A percentile compares a stretch with the other conserved stretches of the same genome.
Conservation (phyloP, 1,140 invertebrate species). For the Penaeus vannamei region DNA sequence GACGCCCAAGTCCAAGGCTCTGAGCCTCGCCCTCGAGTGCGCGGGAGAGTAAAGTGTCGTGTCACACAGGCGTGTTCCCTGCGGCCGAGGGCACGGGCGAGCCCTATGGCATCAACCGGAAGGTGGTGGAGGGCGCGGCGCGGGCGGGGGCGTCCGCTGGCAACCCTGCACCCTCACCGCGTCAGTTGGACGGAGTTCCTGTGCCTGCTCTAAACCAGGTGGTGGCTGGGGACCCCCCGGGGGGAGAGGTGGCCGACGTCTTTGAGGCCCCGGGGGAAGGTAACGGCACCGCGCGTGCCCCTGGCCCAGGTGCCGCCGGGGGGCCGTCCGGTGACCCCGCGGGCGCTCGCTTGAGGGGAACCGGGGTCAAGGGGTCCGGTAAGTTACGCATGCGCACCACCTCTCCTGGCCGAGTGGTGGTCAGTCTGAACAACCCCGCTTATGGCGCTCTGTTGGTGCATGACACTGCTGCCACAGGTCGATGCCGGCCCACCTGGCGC, state of each 20-base stretch:
- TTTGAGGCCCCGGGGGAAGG: not conserved
- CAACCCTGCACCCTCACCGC: not conserved
- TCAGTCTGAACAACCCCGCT: constrained; percentile 1
- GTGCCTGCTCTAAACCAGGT: constrained; percentile 58
- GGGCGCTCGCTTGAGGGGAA: no score
- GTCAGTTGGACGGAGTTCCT: constrained; percentile 10
- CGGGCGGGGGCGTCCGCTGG: constrained; percentile 26
- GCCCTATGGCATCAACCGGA: constrained; percentile 60
- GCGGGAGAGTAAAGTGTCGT: constrained; percentile 28
- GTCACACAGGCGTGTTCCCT: constrained; percentile 55
- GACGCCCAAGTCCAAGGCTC: not conserved
- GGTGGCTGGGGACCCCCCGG: not conserved
- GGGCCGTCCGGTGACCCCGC: not conserved
- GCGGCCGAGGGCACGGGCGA: constrained; percentile 54
- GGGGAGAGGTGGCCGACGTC: not conserved
- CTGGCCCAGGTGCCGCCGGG: not conserved
- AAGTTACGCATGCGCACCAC: no score
- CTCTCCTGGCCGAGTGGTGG: no score
- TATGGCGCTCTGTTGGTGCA: constrained; percentile 52
- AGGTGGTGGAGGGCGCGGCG: constrained; percentile 60
- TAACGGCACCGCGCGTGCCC: not conserved
- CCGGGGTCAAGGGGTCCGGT: no score
- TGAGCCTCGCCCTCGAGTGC: not conserved
- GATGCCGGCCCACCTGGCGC: not conserved
- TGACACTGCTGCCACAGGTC: constrained; percentile 21